phyloP scores from a whole-genome alignment of 2,888 invertebrate genomes.

The Eutolmus rufibarbis region DNA sequence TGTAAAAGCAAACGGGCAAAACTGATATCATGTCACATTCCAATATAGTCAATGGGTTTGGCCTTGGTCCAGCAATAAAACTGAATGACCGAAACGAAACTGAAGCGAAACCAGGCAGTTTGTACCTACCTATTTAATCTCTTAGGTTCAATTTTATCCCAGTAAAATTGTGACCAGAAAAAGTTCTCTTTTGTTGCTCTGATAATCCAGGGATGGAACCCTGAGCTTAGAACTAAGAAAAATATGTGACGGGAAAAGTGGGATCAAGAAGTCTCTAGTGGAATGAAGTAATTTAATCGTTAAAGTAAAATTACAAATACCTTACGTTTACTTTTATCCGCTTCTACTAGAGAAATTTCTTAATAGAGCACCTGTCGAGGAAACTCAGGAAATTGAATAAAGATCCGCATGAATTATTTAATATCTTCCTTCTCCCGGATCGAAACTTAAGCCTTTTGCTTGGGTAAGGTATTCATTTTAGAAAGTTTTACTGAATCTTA shows the following conservation, averaged over 20 bases:
- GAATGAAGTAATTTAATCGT: neutral
- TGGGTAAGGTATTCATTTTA: neutral
- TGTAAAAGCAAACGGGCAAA: neutral
- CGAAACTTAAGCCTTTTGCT: neutral
- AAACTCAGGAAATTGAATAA: neutral
- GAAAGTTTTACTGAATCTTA: neutral
- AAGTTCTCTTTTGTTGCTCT: neutral
- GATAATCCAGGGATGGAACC: neutral
- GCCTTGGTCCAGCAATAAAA: neutral
- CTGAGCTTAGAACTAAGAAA: no score
- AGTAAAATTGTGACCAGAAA: neutral
- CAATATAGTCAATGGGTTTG: neutral
- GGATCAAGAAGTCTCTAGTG: neutral
- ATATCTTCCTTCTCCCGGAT: no score
- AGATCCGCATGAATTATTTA: neutral
- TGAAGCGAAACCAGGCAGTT: no score
- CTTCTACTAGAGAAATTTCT: neutral
- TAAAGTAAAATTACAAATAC: neutral
- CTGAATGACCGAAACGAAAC: neutral
- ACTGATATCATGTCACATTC: neutral
- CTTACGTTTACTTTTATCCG: neutral
- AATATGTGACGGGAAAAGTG: no score
- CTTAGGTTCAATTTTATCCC: neutral
- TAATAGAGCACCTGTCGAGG: no score
- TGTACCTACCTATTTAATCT: no score